Percentiles rank a stretch among this genome's conserved stretches.
Evolutionary conservation across 2,113 vertebrate genomes (phyloP).

Genomic region (Microtus oregoni): DNA sequence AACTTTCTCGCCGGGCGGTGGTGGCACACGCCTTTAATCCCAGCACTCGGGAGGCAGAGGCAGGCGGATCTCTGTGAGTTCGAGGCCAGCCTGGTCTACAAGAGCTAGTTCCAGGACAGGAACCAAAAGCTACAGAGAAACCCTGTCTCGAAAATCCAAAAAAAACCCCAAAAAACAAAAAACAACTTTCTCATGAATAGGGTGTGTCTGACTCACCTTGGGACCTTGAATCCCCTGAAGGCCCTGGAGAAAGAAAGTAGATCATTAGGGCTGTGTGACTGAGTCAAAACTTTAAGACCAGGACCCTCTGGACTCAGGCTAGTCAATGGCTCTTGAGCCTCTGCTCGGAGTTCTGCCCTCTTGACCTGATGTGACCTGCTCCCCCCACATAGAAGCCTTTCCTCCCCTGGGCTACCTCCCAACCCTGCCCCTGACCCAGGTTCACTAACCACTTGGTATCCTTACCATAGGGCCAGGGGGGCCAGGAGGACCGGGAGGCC

Average conservation of each 20-base stretch:
- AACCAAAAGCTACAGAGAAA: too few species aligned
- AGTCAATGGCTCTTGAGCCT: neutral
- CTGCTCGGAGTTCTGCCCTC: neutral
- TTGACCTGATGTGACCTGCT: neutral
- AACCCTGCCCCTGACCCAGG: neutral
- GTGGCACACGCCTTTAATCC: too few species aligned
- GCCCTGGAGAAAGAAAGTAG: constrained; percentile 87
- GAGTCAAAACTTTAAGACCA: neutral
- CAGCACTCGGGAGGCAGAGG: too few species aligned
- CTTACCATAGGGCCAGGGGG: constrained; percentile 91
- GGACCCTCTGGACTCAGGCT: neutral
- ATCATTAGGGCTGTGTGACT: neutral
- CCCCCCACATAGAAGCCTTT: neutral
- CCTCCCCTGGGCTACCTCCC: neutral
- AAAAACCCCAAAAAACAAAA: too few species aligned
- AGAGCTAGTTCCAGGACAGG: too few species aligned
- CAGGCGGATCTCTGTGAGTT: too few species aligned
- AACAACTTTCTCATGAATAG: constrained; percentile 15
- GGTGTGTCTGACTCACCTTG: constrained; percentile 88
- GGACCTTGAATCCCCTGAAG: constrained; percentile 94
- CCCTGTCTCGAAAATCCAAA: too few species aligned
- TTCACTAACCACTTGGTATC: neutral
- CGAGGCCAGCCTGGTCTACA: too few species aligned
- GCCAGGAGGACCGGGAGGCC: constrained; percentile 92
- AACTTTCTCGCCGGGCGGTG: too few species aligned